Percentiles rank a stretch among this genome's conserved stretches.
Evolutionary conservation across 2,888 invertebrate species (phyloP).

Genomic region (Nephrotoma guestfalica): DNA sequence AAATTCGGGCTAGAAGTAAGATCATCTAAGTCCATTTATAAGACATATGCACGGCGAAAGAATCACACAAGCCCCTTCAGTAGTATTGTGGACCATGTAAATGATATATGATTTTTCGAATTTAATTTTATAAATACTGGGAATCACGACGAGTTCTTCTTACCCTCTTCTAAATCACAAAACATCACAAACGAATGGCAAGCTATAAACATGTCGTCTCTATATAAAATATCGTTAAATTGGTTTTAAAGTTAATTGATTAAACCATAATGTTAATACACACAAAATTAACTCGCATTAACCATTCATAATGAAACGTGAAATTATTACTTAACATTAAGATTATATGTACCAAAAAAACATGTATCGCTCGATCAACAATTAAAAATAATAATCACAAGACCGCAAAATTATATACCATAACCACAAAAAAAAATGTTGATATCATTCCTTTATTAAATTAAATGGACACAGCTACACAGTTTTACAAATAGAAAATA

Average conservation of each 20-base stretch:
- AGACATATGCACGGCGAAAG: no score
- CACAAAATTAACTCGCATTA: neutral
- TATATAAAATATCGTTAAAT: neutral
- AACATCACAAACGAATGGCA: no score
- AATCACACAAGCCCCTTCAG: no score
- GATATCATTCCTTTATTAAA: neutral
- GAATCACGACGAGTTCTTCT: no score
- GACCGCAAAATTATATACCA: neutral
- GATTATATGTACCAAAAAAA: neutral
- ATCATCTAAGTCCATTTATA: no score
- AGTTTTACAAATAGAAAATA: neutral
- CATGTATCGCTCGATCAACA: neutral
- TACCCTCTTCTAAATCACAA: no score
- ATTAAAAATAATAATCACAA: neutral
- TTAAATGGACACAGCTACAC: neutral
- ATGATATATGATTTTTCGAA: no score
- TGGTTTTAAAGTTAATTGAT: neutral
- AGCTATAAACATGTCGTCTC: neutral
- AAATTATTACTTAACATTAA: neutral
- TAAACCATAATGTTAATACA: neutral
- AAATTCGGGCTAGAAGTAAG: no score
- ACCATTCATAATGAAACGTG: neutral
- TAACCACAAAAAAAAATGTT: neutral
- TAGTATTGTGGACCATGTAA: no score
- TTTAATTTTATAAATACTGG: no score